Evolutionary conservation across 2,113 vertebrate species (phyloP).

Genomic region (Aspidoscelis tigris): DNA sequence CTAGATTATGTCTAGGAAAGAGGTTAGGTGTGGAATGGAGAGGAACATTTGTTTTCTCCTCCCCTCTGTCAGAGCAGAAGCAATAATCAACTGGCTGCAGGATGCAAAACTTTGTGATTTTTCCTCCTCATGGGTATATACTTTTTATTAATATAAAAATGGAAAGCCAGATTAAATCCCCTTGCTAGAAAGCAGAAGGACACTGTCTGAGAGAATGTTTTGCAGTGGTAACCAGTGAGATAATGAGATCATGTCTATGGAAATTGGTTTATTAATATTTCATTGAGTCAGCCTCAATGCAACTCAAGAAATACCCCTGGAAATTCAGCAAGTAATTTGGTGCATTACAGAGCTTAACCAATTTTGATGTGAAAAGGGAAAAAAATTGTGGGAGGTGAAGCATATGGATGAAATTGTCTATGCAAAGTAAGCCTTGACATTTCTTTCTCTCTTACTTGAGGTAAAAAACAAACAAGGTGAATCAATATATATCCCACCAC

Average conservation of each 20-base stretch:
- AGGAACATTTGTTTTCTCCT: no score
- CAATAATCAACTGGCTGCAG: background rate
- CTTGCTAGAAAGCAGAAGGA: conserved; percentile 67
- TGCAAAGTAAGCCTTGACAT: conserved; percentile 7
- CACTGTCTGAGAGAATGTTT: conserved; percentile 72
- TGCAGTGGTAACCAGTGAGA: conserved; percentile 71
- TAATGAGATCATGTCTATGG: conserved; percentile 79
- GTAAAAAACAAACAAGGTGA: conserved; percentile 30
- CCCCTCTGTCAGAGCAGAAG: background rate
- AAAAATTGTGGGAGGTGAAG: background rate
- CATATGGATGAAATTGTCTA: conserved; percentile 37
- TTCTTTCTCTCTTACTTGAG: background rate
- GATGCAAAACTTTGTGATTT: background rate
- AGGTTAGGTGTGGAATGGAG: background rate
- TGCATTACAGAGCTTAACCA: conserved; percentile 73
- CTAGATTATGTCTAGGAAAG: background rate
- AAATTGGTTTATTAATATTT: conserved; percentile 84
- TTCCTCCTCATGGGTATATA: background rate
- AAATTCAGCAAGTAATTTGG: conserved; percentile 77
- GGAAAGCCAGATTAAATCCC: conserved; percentile 63
- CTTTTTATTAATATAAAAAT: conserved; percentile 10
- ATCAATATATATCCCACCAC: background rate
- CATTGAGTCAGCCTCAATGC: conserved; percentile 72
- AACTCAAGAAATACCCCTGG: conserved; percentile 75
- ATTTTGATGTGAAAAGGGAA: conserved; percentile 59